These are phyloP conservation scores for Gonocerus acuteangulatus DNA, from an alignment of 2,888 invertebrate species.

Conservation along the genomic window DNA sequence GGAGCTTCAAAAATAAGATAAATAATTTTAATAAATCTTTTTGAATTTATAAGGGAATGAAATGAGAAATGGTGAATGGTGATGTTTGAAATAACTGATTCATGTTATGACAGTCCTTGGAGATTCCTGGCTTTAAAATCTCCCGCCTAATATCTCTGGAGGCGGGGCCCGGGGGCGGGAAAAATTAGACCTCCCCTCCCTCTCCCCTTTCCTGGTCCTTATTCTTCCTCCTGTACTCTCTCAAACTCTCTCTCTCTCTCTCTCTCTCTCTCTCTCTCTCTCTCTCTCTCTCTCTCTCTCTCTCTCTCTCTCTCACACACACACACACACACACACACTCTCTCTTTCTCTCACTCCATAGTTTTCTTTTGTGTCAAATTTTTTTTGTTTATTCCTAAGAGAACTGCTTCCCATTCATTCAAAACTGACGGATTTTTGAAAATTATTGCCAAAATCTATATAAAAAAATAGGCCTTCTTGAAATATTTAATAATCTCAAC, in stretches of 20 bases:
- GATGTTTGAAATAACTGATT: too few species aligned
- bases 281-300: slow-evolving; percentile 5
- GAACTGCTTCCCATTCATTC: too few species aligned
- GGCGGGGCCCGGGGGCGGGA: slow-evolving; percentile 23
- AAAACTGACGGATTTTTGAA: too few species aligned
- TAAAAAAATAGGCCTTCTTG: too few species aligned
- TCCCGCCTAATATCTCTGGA: not conserved
- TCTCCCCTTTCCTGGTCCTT: slow-evolving; percentile 26
- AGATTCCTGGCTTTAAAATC: slow-evolving; percentile 15
- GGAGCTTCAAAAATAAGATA: too few species aligned
- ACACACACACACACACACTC: not conserved
- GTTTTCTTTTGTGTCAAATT: not conserved
- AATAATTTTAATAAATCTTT: too few species aligned
- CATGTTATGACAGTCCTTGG: too few species aligned
- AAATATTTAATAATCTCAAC: too few species aligned
- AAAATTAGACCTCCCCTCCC: slow-evolving; percentile 17
- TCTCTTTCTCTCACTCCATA: not conserved
- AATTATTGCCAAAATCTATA: too few species aligned
- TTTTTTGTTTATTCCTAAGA: not conserved
- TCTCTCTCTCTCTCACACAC: not conserved
- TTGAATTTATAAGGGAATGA: too few species aligned
- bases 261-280: slow-evolving; percentile 3
- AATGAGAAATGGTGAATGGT: too few species aligned
- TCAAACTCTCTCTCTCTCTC: slow-evolving; percentile 13
- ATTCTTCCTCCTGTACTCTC: slow-evolving; percentile 15